Base-by-base conservation (phyloP, 2,113 vertebrate genomes). In the Neodontobutis hainanensis region DNA sequence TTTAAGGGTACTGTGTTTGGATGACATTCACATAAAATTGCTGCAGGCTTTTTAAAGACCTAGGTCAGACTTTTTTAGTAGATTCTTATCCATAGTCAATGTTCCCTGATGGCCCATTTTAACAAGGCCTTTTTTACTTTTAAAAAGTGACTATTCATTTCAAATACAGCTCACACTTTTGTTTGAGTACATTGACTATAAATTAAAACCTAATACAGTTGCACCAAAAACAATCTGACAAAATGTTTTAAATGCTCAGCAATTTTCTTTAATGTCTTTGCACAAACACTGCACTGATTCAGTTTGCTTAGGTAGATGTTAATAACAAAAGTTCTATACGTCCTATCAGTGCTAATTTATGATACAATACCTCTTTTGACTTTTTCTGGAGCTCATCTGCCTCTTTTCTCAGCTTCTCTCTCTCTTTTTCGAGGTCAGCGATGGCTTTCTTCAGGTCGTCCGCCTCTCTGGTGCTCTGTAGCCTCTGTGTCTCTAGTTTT, bases 331-430 rank as follows among this genome's bases (percentile, higher is more conserved):
- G 12, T 15, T 77, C 9, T 44, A 27, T n/a, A 49, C 27, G 64
- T 38, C 58, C 10, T 6, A 15, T 61, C 8, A 32, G 5, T 50
- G 55, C 70, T 56, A 60, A 59, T 55, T 58, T 2, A 43, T 61
- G 19, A 32, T 3, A 81, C 78, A 77, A 71, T 98, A 99, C 97
- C 97, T 99, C 94, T 92, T 98, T 93, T 0, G 96, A 94, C 65
- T 95, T 95, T 66, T 92, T 95, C 80, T 98, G 96, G 74, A 98
- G 92, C 52, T 92, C 81, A 2, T 85, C 87, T 0, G 95, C 94
- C 77, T 99, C 95, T 68, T 86, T 91, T 81, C 94, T 94, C 70
- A 99, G 92, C 68, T 91, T 95, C 76, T 94, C 94, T 73, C 92
- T 95, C 90, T 99, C 97, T 4, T 70, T 87, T 80, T 98, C 96